These are phyloP conservation scores for Gallirallus australis DNA, from an alignment of 2,797 vertebrate species.

Conservation along the genomic window DNA sequence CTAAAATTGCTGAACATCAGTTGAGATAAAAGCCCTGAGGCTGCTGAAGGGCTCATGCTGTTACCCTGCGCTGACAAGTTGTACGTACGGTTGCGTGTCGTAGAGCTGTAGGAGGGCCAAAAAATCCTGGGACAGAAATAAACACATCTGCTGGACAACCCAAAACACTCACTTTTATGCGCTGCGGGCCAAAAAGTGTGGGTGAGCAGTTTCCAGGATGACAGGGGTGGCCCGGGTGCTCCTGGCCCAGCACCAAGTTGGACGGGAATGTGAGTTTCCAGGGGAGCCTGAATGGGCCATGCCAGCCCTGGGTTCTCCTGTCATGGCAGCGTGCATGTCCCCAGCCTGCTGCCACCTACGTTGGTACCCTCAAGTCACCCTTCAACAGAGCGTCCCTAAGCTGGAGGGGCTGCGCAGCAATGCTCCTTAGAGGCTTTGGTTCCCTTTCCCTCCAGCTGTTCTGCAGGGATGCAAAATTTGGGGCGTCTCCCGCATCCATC, in stretches of 20 bases:
- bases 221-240: not conserved
- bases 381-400: not conserved
- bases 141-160: not conserved
- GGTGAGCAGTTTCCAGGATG: not conserved
- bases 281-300: not conserved
- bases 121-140: not conserved
- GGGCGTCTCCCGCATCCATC: not conserved
- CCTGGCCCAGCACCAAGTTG: rapidly evolving
- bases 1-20: not conserved
- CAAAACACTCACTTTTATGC: rapidly evolving
- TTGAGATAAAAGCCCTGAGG: not conserved
- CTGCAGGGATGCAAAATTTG: not conserved
- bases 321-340: rapidly evolving
- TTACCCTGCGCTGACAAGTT: not conserved
- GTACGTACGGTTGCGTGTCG: rapidly evolving
- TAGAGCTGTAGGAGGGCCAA: not conserved
- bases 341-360: not conserved
- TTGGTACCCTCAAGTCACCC: not conserved
- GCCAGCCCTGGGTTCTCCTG: not conserved
- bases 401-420: not conserved
- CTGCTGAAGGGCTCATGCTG: not conserved
- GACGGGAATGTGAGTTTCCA: rapidly evolving
- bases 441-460: not conserved
- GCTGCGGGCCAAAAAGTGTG: not conserved
- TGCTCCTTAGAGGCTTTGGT: not conserved